Evolutionary conservation across 2,797 vertebrate genomes (phyloP), one percentile per base, ranked within the genome.

Genomic region (Antennarius maculatus): DNA sequence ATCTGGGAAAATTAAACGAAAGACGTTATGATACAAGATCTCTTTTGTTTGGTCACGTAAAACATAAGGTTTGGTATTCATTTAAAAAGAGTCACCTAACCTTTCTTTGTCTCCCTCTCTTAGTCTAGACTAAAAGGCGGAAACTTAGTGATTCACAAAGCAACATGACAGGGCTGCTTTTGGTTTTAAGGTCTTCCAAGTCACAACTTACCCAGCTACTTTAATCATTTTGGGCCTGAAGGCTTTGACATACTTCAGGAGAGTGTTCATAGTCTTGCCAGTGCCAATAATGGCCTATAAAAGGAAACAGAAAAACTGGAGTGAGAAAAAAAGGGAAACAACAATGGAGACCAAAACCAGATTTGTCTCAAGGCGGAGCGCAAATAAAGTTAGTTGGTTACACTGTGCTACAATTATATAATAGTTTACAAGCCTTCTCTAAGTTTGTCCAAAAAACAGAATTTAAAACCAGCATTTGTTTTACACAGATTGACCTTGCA

Each of bases 141-240:
- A 75, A 82, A 82, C 23, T 41, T 42, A 68, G 71, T 84, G 80
- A 85, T 80, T 85, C 68, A 76, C 53, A 54, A 60, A 76, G 62
- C 51, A 76, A 64, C 29, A 49, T 58, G 67, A 67, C 51, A 37
- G 41, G 66, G 49, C 74, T 68, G 45, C 54, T 68, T 71, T 80
- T 80, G 41, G 56, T 78, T 58, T 56, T 45, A 51, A 54, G 8
- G 56, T 68, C 50, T 81, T 71, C 50, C 3, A 34, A 61, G 50
- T 17, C 43, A 53, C 34, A 70, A 89, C 95, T 91, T 80, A 98
- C 96, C 96, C 95, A 70, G 96, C 95, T 15, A 97, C 96, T 92
- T 97, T 97, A 81, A 97, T 93, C 94, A 96, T 94, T 85, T 96
- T 97, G 11, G 97, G 96, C 71, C 91, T 90, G 86, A 95, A 96